These are phyloP conservation scores for Nibea albiflora DNA, from an alignment of 2,113 vertebrate species.

Conservation along the genomic window DNA sequence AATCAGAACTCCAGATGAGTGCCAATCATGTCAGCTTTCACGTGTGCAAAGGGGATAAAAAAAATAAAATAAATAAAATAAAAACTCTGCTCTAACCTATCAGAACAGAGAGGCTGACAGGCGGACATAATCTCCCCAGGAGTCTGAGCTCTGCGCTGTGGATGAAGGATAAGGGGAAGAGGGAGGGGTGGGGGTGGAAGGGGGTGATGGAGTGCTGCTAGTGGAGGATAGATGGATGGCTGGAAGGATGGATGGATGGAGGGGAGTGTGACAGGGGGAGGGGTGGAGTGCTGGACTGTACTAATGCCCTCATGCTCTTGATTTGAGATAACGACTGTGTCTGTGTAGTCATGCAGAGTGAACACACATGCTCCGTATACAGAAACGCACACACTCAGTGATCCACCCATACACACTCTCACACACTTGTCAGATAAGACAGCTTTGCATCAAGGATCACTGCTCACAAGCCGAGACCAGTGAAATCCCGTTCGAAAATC, in stretches of 20 bases:
- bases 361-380: conserved; percentile 11
- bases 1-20: conserved; percentile 69
- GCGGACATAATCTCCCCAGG: conserved; percentile 74
- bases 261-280: conserved; percentile 10
- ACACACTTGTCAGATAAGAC: conserved; percentile 70
- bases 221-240: conserved; percentile 55
- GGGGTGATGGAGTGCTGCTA: conserved; percentile 42
- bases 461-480: conserved; percentile 66
- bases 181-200: background rate
- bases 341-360: conserved; percentile 36
- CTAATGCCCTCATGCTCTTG: conserved; percentile 48
- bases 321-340: conserved; percentile 64
- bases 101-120: conserved; percentile 72
- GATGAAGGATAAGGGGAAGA: conserved; percentile 64
- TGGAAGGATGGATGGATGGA: conserved; percentile 45
- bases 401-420: conserved; percentile 20
- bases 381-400: conserved; percentile 12
- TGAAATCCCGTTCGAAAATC: conserved; percentile 73
- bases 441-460: conserved; percentile 72
- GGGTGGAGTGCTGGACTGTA: conserved; percentile 20
- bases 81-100: conserved; percentile 64
- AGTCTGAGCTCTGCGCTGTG: conserved; percentile 63
- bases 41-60: conserved; percentile 30
- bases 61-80: conserved; percentile 23
- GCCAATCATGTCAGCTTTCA: conserved; percentile 75